A percentile compares a stretch with the other conserved stretches of the same genome.
These are phyloP conservation scores for Pachycephus smyrnensis DNA, from an alignment of 2,888 invertebrate species.

Conservation along the genomic window DNA sequence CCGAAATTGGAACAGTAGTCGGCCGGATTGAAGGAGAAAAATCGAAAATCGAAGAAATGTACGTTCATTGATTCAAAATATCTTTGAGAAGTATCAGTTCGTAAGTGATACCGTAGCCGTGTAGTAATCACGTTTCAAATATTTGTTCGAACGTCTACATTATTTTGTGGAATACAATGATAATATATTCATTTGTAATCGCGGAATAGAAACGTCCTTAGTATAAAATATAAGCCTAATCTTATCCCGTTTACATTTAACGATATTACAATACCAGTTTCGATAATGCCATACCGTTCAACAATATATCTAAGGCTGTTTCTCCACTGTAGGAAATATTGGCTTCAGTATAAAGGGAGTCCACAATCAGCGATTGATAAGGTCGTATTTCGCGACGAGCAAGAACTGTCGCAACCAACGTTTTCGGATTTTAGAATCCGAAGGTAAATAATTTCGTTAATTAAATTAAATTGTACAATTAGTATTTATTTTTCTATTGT, in stretches of 20 bases:
- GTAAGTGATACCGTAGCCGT: not conserved
- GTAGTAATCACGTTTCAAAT: not conserved
- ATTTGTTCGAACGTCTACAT: no score
- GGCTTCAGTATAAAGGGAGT: conserved; percentile 79
- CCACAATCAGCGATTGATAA: conserved; percentile 81
- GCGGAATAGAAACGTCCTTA: no score
- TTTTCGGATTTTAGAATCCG: conserved; percentile 70
- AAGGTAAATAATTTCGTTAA: conserved; percentile 29
- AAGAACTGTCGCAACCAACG: conserved; percentile 69
- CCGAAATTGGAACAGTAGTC: conserved; percentile 74
- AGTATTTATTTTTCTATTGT: not conserved
- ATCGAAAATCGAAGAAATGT: conserved; percentile 74
- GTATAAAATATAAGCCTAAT: no score
- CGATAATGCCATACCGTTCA: no score
- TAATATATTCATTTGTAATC: no score
- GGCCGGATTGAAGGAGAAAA: conserved; percentile 76
- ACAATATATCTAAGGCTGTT: not conserved
- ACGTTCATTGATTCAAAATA: conserved; percentile 51
- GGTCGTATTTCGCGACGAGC: conserved; percentile 77
- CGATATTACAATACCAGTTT: no score
- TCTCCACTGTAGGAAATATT: conserved; percentile 67
- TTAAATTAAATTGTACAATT: not conserved
- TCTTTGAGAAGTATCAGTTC: not conserved
- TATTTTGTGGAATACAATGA: no score
- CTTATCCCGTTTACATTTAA: no score